Base-by-base conservation (phyloP, 2,797 vertebrate genomes). In the Peromyscus aztecus region DNA sequence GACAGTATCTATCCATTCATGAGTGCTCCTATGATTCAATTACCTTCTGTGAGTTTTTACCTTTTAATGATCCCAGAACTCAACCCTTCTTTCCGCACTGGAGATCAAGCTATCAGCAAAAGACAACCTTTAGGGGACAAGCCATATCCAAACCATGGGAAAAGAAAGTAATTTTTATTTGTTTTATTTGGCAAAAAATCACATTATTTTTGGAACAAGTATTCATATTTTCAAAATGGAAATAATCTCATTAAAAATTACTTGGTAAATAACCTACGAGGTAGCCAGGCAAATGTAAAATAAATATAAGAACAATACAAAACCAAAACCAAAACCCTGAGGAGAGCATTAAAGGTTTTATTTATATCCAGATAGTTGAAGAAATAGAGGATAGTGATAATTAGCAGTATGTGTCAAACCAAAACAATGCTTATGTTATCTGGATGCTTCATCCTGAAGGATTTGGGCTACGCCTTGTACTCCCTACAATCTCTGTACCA, bases 191-290 rank as follows among this genome's bases (percentile, higher is more conserved):
- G 37, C 29, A 85, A 69, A 31, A 31, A 65, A 3, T 88, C 9
- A n/a, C 43, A 31, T 89, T 92, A 34, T 46, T 4, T 57, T 75
- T 52, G 57, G 55, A 63, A 43, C 0, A 77, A 3, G 23, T 92
- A 49, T 55, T 55, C 52, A 55, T 92, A 8, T 71, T 69, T 93
- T 93, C 81, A 71, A 80, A 88, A 78, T 83, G 59, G 61, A 92
- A 94, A 92, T 85, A 89, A 81, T 89, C 67, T 96, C 52, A 43
- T 91, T 95, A 93, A 78, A 81, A 96, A 85, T 59, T 94, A 27
- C 37, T 52, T 88, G 43, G 34, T 76, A 94, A 95, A 91, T 86
- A 17, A 34, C 34, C 11, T 67, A 34, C 40, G 77, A 71, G 77
- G 75, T 78, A 94, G 49, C 14, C 40, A 84, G 84, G 59, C 37